Evolutionary conservation across 2,797 vertebrate genomes (phyloP).

Genomic region (Scolopax rusticola): DNA sequence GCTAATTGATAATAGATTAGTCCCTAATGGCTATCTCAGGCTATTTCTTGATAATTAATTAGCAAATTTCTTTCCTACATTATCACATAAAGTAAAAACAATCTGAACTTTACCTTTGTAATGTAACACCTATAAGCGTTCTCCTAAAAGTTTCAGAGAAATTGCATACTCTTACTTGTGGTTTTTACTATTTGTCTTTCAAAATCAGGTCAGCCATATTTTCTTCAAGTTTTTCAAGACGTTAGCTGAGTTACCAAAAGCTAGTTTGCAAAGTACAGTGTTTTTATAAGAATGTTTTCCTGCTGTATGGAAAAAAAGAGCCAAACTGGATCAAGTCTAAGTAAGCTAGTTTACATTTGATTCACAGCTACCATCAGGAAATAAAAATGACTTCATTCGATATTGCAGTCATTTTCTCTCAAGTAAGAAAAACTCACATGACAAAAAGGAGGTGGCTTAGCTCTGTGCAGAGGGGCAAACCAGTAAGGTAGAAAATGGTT

Average conservation of each 20-base stretch:
- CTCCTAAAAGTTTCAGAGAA: background rate
- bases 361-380: background rate
- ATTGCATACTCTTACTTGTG: background rate
- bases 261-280: background rate
- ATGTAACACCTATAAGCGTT: background rate
- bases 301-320: background rate
- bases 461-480: background rate
- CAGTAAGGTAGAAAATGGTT: background rate
- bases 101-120: background rate
- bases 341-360: background rate
- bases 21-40: conserved; percentile 32
- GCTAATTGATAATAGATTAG: conserved; percentile 65
- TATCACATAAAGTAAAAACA: background rate
- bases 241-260: background rate
- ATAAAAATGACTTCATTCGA: background rate
- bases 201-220: background rate
- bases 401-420: background rate
- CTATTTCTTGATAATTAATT: conserved; percentile 60
- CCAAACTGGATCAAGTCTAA: background rate
- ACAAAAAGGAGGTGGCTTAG: background rate
- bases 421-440: background rate
- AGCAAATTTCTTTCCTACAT: conserved; percentile 27
- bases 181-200: background rate
- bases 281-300: background rate
- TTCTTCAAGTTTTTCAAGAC: background rate